Conservation (phyloP, 2,888 invertebrate genomes). For the Microchrysa polita region DNA sequence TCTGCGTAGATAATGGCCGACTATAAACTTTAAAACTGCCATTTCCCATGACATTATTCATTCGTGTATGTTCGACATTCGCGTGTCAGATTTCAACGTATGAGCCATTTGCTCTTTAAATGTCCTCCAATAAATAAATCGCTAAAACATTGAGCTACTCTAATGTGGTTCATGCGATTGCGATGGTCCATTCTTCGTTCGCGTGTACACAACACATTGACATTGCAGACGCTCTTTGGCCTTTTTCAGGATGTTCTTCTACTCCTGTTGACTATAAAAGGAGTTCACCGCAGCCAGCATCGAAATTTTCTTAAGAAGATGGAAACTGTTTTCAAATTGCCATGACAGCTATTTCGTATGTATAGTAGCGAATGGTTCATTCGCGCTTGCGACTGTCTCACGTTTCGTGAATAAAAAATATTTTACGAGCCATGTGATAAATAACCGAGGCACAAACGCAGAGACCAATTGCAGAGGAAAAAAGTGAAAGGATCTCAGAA, state of each 20-base stretch:
- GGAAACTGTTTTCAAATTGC: slow-evolving; percentile 39
- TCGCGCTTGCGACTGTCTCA: slow-evolving; percentile 37
- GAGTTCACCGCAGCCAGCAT: not conserved
- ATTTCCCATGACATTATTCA: slow-evolving; percentile 37
- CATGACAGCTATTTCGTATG: slow-evolving; percentile 40
- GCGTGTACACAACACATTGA: not conserved
- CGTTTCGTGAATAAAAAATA: slow-evolving; percentile 43
- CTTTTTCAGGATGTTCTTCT: not conserved
- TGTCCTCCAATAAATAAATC: slow-evolving; percentile 42
- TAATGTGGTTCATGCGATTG: slow-evolving; percentile 19
- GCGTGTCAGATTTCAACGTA: slow-evolving; percentile 39
- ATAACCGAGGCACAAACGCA: slow-evolving; percentile 13
- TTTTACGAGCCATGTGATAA: slow-evolving; percentile 43
- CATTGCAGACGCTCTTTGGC: not conserved
- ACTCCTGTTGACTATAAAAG: not conserved
- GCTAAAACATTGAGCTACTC: slow-evolving; percentile 40
- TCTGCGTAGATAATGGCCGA: not conserved
- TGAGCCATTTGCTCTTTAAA: slow-evolving; percentile 42
- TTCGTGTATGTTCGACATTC: slow-evolving; percentile 27
- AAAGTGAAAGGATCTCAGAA: slow-evolving; percentile 1
- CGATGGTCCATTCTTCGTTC: not conserved
- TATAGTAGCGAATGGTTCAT: too few relatives aligned
- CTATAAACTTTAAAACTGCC: slow-evolving; percentile 38
- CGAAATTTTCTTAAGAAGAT: slow-evolving; percentile 23
- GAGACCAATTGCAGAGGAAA: not conserved